Percentiles rank a stretch among this genome's conserved stretches.
Evolutionary conservation across 2,888 invertebrate species (phyloP).

Genomic region (Tillus elongatus): DNA sequence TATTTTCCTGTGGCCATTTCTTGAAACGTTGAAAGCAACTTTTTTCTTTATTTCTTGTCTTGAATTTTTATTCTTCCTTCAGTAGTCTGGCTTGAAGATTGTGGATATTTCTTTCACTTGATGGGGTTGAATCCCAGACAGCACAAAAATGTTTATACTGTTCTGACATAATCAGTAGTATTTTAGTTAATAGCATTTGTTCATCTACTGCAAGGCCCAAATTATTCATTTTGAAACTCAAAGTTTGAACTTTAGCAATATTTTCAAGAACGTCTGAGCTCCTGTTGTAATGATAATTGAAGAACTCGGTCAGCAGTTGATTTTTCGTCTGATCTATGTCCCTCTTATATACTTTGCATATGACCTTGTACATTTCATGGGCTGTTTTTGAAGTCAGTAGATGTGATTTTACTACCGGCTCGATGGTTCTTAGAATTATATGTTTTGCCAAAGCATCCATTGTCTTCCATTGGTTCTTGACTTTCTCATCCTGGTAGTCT

Average conservation of each 20-base stretch:
- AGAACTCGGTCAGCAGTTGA: slow-evolving; percentile 3
- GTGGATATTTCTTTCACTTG: background rate
- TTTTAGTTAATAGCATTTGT: too few relatives aligned
- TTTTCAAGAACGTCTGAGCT: too few relatives aligned
- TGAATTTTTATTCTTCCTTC: background rate
- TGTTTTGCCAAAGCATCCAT: slow-evolving; percentile 8
- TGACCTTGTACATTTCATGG: slow-evolving; percentile 2
- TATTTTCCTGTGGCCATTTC: background rate
- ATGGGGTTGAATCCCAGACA: background rate
- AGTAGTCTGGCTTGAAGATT: slow-evolving; percentile 1
- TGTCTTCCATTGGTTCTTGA: slow-evolving; percentile 4
- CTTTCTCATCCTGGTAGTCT: background rate
- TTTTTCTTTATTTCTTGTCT: background rate
- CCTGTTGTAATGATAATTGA: slow-evolving; percentile 4
- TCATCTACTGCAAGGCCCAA: too few relatives aligned
- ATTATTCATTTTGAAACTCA: too few relatives aligned
- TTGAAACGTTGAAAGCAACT: slow-evolving; percentile 1
- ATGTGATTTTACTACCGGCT: too few relatives aligned
- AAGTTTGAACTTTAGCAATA: too few relatives aligned
- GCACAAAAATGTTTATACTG: slow-evolving; percentile 5
- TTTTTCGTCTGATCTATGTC: slow-evolving; percentile 3
- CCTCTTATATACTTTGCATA: background rate
- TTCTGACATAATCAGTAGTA: too few relatives aligned
- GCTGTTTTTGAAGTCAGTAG: too few relatives aligned
- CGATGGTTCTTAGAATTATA: slow-evolving; percentile 7